These are phyloP conservation scores for Drosophila albomicans DNA, from an alignment of 1,140 invertebrate species.

Conservation along the genomic window DNA sequence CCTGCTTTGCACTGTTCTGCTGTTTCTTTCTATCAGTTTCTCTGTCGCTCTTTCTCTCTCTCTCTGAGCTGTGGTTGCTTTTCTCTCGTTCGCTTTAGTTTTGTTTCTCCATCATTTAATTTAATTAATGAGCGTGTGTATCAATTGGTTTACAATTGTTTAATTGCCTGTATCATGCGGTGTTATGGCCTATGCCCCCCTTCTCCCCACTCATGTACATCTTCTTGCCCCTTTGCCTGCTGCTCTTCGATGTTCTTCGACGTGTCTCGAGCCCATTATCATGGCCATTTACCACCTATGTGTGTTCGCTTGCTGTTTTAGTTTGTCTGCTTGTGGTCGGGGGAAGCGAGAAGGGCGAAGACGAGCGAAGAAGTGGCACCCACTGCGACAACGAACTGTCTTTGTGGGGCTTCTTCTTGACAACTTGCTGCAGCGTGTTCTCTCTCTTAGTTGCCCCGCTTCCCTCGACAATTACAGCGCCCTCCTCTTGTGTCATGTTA, in stretches of 20 bases:
- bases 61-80: conserved; percentile 33
- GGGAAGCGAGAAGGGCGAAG: too few species aligned
- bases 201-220: background rate
- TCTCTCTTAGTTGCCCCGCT: background rate
- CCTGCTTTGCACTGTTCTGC: background rate
- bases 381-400: conserved; percentile 19
- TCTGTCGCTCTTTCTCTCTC: background rate
- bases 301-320: background rate
- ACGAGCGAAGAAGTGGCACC: conserved; percentile 5
- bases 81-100: conserved; percentile 46
- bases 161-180: conserved; percentile 69
- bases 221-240: background rate
- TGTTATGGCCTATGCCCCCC: conserved; percentile 42
- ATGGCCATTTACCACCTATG: conserved; percentile 36
- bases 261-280: background rate
- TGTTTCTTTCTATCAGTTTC: too few species aligned
- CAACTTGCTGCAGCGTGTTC: background rate
- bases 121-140: conserved; percentile 73
- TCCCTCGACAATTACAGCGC: background rate
- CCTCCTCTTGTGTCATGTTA: conserved; percentile 44
- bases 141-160: conserved; percentile 73
- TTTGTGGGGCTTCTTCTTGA: conserved; percentile 58
- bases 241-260: too few species aligned
- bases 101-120: conserved; percentile 64
- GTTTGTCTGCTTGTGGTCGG: too few species aligned